Base-by-base conservation (phyloP, 2,797 vertebrate genomes). In the Manis crassicaudata region DNA sequence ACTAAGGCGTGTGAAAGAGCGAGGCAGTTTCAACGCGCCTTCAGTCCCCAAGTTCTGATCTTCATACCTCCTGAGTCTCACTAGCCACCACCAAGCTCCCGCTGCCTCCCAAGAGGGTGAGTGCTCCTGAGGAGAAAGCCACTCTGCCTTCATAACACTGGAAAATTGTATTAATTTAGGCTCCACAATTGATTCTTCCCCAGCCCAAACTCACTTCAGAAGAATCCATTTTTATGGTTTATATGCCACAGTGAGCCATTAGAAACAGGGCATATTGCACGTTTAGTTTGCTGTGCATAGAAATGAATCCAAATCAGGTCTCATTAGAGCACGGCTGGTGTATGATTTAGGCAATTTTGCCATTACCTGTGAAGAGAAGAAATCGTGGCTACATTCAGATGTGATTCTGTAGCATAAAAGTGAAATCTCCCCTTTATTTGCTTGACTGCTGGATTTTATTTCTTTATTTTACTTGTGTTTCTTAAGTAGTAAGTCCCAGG, bases 311-410 rank as follows among this genome's bases (percentile, higher is more conserved):
- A 94, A 88, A 96, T 96, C 65, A 7, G 90, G 90, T 96, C 94
- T 97, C 92, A 91, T 97, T 94, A 81, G 86, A 95, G 83, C 52
- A 70, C 67, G 0, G 0, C 97, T 94, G 56, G 81, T 76, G 21
- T 97, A 43, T 90, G 89, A 96, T 96, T 93, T 96, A 88, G 92
- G 94, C 87, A 97, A 94, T 95, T 96, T 96, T 95, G 73, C 94
- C 88, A 81, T 97, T 95, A 88, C 97, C 90, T 94, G 70, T 77
- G 92, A 95, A 85, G 90, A 94, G 92, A 94, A 96, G 97, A 96
- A 97, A 97, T 93, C 90, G 83, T 80, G 94, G 81, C 5, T 72
- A 68, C 56, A 89, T 96, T 97, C 97, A 96, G 91, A 92, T 21
- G 46, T 92, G 90, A 95, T 97, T 96, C 93, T 2, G 0, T 17